These are phyloP conservation scores for Drosophila pandora DNA, from an alignment of 1,140 invertebrate genomes.

Conservation along the genomic window DNA sequence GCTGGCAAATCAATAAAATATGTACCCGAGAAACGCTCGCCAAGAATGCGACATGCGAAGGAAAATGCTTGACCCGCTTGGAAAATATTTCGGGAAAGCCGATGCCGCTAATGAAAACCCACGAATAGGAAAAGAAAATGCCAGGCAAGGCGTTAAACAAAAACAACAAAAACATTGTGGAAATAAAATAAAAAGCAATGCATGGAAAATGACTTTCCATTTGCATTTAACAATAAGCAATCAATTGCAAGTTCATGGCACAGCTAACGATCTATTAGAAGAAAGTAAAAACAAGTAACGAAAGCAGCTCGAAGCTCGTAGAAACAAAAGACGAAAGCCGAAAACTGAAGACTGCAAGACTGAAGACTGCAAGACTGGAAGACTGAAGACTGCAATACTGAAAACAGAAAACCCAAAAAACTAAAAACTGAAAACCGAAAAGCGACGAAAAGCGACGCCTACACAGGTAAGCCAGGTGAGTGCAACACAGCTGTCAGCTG, in stretches of 20 bases:
- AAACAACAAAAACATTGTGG: conserved; percentile 13
- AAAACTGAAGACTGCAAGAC: background rate
- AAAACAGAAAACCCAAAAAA: conserved; percentile 8
- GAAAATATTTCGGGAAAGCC: conserved; percentile 46
- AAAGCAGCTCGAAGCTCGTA: conserved; percentile 49
- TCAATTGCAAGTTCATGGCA: conserved; percentile 79
- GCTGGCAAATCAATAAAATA: conserved; percentile 63
- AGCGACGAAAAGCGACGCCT: conserved; percentile 9
- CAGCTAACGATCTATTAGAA: conserved; percentile 82
- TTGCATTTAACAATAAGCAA: conserved; percentile 82
- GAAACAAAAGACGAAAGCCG: conserved; percentile 39
- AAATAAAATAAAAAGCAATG: conserved; percentile 45
- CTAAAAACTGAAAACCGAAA: conserved; percentile 9
- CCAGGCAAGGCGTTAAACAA: conserved; percentile 25
- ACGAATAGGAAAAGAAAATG: conserved; percentile 46
- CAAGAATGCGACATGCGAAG: conserved; percentile 41
- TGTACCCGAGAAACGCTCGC: conserved; percentile 9
- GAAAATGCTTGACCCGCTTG: conserved; percentile 39
- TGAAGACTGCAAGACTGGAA: background rate
- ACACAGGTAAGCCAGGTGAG: conserved; percentile 57
- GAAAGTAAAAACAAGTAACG: conserved; percentile 79
- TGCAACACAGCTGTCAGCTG: conserved; percentile 69
- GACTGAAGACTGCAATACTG: background rate
- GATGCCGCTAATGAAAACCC: conserved; percentile 44
- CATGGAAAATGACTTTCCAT: conserved; percentile 79